phyloP scores from a whole-genome alignment of 1,140 invertebrate species.

The Steinernema khuongi region DNA sequence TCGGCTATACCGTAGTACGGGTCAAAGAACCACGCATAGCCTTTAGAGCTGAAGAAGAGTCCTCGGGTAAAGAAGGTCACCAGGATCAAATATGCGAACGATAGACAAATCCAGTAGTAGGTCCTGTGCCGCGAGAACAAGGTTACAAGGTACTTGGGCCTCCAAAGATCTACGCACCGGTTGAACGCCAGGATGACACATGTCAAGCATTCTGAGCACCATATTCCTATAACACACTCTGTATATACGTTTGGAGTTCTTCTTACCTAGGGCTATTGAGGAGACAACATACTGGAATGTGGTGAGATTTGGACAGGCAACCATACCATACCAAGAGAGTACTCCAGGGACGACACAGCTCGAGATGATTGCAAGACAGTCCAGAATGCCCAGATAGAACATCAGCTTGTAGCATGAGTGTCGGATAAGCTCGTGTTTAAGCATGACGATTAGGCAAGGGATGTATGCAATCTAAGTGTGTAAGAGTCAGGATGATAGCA shows the following conservation, averaged over 20 bases:
- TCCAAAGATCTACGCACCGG: conserved; percentile 16
- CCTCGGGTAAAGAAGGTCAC: neutral
- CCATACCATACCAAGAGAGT: neutral
- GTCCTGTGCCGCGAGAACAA: conserved; percentile 7
- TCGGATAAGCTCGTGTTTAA: conserved; percentile 17
- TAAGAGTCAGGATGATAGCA: too few species aligned
- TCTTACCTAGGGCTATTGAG: conserved; percentile 7
- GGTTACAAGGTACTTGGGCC: neutral
- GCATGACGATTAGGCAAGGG: conserved; percentile 20
- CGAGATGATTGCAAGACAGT: conserved; percentile 3
- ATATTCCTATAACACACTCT: conserved; percentile 1
- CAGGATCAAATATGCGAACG: neutral
- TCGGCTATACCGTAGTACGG: neutral
- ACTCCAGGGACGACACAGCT: conserved; percentile 11
- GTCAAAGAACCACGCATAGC: neutral
- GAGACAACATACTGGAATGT: neutral
- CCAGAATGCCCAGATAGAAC: conserved; percentile 23
- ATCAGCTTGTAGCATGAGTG: conserved; percentile 27
- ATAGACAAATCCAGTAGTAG: conserved; percentile 8
- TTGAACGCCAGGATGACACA: conserved; percentile 24
- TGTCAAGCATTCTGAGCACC: conserved; percentile 18
- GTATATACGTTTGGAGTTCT: neutral
- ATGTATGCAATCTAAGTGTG: conserved; percentile 19
- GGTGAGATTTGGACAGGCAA: conserved; percentile 15
- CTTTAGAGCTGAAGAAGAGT: neutral